Evolutionary conservation across 1,140 invertebrate genomes (phyloP).

Genomic region (Ceratitis capitata): DNA sequence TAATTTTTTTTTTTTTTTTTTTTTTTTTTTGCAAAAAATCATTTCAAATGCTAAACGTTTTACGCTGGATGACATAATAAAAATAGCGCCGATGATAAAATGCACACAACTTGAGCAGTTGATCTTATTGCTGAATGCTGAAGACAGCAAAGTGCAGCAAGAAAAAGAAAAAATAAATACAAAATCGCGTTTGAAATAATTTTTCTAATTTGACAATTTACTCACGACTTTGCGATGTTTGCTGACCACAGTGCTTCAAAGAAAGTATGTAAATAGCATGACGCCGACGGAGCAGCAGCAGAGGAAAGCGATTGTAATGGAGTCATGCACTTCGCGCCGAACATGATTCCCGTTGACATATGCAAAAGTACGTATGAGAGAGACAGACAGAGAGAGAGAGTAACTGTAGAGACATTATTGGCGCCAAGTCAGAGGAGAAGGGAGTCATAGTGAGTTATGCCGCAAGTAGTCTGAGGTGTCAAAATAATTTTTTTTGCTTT

Average conservation of each 20-base stretch:
- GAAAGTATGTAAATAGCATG: not conserved
- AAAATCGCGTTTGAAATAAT: not conserved
- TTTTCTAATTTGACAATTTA: conserved; percentile 23
- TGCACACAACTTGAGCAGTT: not conserved
- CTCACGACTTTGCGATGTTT: conserved; percentile 8
- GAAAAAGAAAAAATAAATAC: not conserved
- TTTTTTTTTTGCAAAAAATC: not conserved
- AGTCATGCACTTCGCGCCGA: not conserved
- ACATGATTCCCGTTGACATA: not conserved
- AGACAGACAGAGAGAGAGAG: too few relatives aligned
- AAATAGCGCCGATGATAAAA: conserved; percentile 21
- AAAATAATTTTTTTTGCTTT: not conserved
- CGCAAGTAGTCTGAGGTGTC: not conserved
- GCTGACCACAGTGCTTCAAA: not conserved
- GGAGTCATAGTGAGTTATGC: not conserved
- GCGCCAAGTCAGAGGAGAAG: not conserved
- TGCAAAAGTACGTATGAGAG: too few relatives aligned
- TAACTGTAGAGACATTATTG: not conserved
- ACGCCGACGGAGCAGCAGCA: too few relatives aligned
- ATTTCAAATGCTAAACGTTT: conserved; percentile 32
- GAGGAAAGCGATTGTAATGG: not conserved
- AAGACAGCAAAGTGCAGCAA: too few relatives aligned
- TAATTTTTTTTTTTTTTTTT: not conserved
- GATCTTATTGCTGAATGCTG: not conserved
- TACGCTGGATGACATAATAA: conserved; percentile 24